Conservation (phyloP, 2,888 invertebrate species). For the Dynastes maya region DNA sequence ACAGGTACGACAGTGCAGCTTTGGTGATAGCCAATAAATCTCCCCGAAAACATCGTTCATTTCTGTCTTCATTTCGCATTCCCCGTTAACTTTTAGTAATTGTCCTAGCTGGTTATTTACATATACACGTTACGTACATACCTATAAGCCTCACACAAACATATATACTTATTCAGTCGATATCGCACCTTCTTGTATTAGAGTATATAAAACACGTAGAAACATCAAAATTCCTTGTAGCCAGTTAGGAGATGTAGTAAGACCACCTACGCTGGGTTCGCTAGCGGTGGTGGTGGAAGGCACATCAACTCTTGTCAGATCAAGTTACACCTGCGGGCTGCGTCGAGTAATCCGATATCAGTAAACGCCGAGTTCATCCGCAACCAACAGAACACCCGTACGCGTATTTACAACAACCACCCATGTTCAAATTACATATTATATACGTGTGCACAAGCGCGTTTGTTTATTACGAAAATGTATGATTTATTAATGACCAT, state of each 20-base stretch:
- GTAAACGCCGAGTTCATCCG: constrained; percentile 61
- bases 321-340: constrained; percentile 68
- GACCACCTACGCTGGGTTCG: constrained; percentile 59
- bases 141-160: no score
- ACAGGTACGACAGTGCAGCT: constrained; percentile 11
- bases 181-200: constrained; percentile 43
- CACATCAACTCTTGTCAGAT: constrained; percentile 60
- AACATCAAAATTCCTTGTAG: constrained; percentile 54
- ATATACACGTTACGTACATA: neutral
- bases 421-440: constrained; percentile 54
- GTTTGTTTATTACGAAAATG: constrained; percentile 41
- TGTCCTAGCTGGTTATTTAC: no score
- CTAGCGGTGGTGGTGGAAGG: constrained; percentile 51
- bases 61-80: constrained; percentile 22
- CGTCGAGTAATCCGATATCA: constrained; percentile 66
- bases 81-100: neutral
- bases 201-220: constrained; percentile 48
- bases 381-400: constrained; percentile 59
- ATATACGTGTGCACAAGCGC: constrained; percentile 28
- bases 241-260: constrained; percentile 52
- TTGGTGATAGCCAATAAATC: constrained; percentile 23
- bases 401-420: constrained; percentile 55
- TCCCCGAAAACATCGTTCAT: constrained; percentile 22
- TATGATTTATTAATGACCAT: constrained; percentile 36
- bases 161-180: neutral